Percentiles rank a stretch among this genome's conserved stretches.
phyloP scores from a whole-genome alignment of 2,888 invertebrate genomes.

The Athrips mouffetella region DNA sequence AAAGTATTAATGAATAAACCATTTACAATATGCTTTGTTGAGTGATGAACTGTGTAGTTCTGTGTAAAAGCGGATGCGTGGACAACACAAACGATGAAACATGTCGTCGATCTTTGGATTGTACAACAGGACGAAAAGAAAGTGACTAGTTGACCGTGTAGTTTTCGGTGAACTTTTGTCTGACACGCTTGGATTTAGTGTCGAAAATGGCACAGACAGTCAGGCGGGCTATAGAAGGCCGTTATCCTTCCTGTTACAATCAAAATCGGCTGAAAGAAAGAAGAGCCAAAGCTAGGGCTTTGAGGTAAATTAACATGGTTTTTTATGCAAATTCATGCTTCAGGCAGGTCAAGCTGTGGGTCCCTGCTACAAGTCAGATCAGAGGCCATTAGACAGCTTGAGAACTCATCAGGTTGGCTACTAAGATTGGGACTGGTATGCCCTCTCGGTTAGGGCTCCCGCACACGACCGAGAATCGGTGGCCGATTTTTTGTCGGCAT shows the following conservation, averaged over 20 bases:
- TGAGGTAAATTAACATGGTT: slow-evolving; percentile 50
- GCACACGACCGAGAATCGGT: too few species aligned
- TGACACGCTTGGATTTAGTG: slow-evolving; percentile 37
- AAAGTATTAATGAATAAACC: slow-evolving; percentile 11
- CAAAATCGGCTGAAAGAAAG: slow-evolving; percentile 85
- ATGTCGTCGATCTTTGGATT: slow-evolving; percentile 67
- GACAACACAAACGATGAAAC: slow-evolving; percentile 47
- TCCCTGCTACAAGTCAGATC: too few species aligned
- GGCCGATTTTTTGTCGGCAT: too few species aligned
- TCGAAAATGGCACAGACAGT: slow-evolving; percentile 84
- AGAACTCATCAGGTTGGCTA: too few species aligned
- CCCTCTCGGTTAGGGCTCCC: too few species aligned
- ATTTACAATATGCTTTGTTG: slow-evolving; percentile 27
- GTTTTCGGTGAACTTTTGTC: slow-evolving; percentile 44
- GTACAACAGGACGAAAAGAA: slow-evolving; percentile 75
- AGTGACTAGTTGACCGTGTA: slow-evolving; percentile 67
- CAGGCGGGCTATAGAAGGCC: slow-evolving; percentile 84
- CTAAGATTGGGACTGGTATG: too few species aligned
- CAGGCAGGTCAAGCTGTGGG: too few species aligned
- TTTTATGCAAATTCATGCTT: background rate
- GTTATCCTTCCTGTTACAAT: slow-evolving; percentile 87
- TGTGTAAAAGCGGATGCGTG: slow-evolving; percentile 33
- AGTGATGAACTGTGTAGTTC: slow-evolving; percentile 29
- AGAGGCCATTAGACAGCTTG: too few species aligned
- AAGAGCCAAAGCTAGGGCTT: slow-evolving; percentile 80